Base-by-base conservation (phyloP, 35 echinoderm and acorn worm species). In the Anneissia japonica region DNA sequence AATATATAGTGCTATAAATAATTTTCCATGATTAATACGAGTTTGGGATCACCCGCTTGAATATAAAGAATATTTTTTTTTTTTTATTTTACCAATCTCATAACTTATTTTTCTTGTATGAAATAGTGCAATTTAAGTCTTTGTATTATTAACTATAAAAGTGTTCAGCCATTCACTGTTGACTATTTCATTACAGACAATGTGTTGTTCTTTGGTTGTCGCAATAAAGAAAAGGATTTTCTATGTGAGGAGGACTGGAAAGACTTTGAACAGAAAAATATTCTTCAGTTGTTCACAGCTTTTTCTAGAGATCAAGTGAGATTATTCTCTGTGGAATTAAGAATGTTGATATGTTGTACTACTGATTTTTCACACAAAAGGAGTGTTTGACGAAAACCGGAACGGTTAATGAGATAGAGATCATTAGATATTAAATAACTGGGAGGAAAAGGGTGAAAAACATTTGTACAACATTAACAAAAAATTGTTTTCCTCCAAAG, bases 261-360 rank as follows among this genome's bases (percentile, higher is more conserved):
- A 19, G 9, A 55, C n/a, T 74, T 97, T n/a, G 46, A 51, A 31
- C 72, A 51, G 21, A 39, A 86, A 26, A 41, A 73, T 37, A 77
- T 90, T 38, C 72, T 97, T 26, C 39, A 93, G 80, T 38, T 97
- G 10, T 88, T 89, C 75, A 85, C 95, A 29, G 91, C 94, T 40
- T 97, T 97, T 75, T 97, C 94, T 13, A 77, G 94, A 73, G 94
- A 97, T 75, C 94, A 96, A 86, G 93, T 96, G 76, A 36, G 64
- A n/a, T n/a, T n/a, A n/a, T n/a, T 56, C 3, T 36, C 21, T 10
- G 19, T 29, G 33, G 2, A 19, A 19, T 30, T 34, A 19, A 19
- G 26, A 79, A 30, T 79, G 21, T 4, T 79, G 35, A 29, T 79
- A 34, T 79, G 23, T 1, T 23, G 34, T 23, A 79, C 19, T 19